Conservation (phyloP, 2,888 invertebrate species). For the Mythimna albipuncta region DNA sequence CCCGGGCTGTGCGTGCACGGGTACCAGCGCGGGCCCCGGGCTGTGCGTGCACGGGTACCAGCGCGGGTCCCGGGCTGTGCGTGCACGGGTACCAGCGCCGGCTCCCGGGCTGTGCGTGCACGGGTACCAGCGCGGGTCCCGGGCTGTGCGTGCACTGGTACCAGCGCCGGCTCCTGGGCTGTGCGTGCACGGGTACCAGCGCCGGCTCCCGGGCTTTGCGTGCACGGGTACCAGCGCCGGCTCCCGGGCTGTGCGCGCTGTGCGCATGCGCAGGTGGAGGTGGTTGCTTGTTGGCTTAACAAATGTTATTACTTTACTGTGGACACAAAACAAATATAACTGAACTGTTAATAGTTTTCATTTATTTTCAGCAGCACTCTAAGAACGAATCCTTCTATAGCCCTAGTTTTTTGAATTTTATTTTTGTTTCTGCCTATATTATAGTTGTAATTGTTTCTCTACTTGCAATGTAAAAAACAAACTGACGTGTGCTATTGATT, state of each 20-base stretch:
- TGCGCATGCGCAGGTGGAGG: no score
- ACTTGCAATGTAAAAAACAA: neutral
- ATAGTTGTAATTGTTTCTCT: neutral
- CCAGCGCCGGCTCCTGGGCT: no score
- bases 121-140: no score
- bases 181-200: neutral
- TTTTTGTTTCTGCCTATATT: neutral
- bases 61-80: neutral
- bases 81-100: no score
- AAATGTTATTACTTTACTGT: neutral
- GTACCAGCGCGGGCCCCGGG: neutral
- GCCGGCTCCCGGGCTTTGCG: no score
- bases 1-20: neutral
- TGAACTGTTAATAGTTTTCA: neutral
- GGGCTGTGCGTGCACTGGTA: neutral
- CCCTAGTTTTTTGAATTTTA: no score
- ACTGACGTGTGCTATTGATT: neutral
- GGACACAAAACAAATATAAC: neutral
- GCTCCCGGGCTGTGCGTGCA: neutral
- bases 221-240: neutral
- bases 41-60: neutral
- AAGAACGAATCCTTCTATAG: neutral
- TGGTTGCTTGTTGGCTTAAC: no score
- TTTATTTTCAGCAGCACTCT: neutral
- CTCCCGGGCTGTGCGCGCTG: neutral